phyloP scores from a whole-genome alignment of 2,113 vertebrate genomes.

The Mesitornis unicolor region DNA sequence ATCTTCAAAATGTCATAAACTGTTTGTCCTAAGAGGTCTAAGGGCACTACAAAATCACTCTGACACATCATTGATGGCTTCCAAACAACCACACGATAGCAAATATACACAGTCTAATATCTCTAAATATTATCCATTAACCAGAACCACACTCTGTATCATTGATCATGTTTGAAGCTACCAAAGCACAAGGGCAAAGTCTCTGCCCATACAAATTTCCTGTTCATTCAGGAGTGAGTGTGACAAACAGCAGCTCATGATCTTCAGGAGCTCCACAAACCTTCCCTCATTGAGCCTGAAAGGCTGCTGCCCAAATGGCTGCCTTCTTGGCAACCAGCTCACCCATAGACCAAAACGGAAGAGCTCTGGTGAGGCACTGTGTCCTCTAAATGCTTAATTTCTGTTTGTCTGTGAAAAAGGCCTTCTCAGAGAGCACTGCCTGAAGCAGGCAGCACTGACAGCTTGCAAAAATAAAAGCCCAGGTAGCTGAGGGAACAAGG shows the following conservation, averaged over 20 bases:
- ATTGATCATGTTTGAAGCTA: not conserved
- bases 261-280: not conserved
- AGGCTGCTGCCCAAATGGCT: not conserved
- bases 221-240: not conserved
- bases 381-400: not conserved
- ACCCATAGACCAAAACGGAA: not conserved
- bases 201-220: not conserved
- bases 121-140: constrained; percentile 18
- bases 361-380: not conserved
- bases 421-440: not conserved
- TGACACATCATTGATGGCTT: not conserved
- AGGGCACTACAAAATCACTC: not conserved
- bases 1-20: not conserved
- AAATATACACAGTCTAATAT: not conserved
- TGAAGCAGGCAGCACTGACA: not conserved
- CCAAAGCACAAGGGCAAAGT: constrained; percentile 12
- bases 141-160: not conserved
- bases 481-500: not conserved
- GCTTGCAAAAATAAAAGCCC: not conserved
- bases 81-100: not conserved
- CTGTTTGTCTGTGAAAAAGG: not conserved
- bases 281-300: not conserved
- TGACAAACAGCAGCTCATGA: not conserved
- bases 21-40: not conserved
- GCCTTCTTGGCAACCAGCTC: not conserved